These are phyloP conservation scores for Chrosomus eos DNA, from an alignment of 2,797 vertebrate genomes.

Conservation along the genomic window DNA sequence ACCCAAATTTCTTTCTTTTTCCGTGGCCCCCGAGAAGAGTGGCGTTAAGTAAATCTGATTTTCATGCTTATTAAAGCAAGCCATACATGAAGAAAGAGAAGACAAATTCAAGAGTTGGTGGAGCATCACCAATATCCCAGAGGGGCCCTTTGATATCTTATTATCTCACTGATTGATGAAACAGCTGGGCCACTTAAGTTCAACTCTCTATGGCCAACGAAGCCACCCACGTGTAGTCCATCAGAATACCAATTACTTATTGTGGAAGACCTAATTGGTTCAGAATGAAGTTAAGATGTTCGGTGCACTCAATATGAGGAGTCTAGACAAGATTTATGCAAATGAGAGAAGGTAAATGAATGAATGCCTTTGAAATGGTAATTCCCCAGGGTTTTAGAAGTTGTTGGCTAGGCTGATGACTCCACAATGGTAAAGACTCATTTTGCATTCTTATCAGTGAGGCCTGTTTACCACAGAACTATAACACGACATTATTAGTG, in stretches of 20 bases:
- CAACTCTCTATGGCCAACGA: conserved; percentile 16
- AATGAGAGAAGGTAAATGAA: conserved; percentile 54
- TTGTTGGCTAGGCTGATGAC: conserved; percentile 37
- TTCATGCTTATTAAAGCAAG: conserved; percentile 55
- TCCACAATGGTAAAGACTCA: conserved; percentile 52
- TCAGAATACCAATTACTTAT: conserved; percentile 68
- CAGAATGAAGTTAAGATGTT: conserved; percentile 69
- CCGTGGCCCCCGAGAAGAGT: conserved; percentile 52
- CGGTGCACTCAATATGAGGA: conserved; percentile 62
- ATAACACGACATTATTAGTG: neutral
- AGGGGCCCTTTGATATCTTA: conserved; percentile 65
- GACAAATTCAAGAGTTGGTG: conserved; percentile 33
- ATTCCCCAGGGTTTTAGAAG: conserved; percentile 59
- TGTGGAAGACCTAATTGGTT: conserved; percentile 66
- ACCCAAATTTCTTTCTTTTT: conserved; percentile 61
- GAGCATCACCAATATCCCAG: conserved; percentile 39
- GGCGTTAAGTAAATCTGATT: conserved; percentile 53
- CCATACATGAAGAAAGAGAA: conserved; percentile 22
- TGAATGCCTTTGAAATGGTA: conserved; percentile 68
- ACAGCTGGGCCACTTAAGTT: conserved; percentile 66
- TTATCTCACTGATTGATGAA: conserved; percentile 68
- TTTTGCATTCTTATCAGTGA: conserved; percentile 1
- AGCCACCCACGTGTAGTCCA: conserved; percentile 57
- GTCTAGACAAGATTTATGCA: conserved; percentile 60
- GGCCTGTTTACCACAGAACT: neutral